phyloP scores from a whole-genome alignment of 2,113 vertebrate species.

The Ranitomeya imitator region DNA sequence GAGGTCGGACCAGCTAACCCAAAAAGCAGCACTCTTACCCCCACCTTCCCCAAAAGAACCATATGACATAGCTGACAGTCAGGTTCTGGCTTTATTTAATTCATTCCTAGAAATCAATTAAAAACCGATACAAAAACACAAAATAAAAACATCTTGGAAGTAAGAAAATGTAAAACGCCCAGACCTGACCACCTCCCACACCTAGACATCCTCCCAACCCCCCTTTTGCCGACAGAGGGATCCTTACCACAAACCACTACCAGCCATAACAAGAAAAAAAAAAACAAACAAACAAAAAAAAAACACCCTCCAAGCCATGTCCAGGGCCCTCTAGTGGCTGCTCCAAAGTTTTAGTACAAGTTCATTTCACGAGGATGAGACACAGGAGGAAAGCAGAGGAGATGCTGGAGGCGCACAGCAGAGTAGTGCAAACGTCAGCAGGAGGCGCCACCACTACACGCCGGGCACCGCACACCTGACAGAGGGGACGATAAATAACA shows the following conservation, averaged over 20 bases:
- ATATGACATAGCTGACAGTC: background rate
- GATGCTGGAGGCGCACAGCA: background rate
- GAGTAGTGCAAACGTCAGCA: background rate
- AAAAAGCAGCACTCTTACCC: too few species aligned
- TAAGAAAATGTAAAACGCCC: background rate
- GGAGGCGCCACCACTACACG: background rate
- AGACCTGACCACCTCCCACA: background rate
- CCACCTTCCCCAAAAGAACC: background rate
- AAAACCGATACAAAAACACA: background rate
- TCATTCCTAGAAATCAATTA: background rate
- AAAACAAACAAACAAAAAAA: too few species aligned
- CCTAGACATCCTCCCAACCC: background rate
- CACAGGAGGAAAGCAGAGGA: too few species aligned
- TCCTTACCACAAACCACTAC: too few species aligned
- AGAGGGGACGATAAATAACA: background rate
- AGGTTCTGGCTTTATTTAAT: background rate
- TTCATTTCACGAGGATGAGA: background rate
- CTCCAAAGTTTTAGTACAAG: background rate
- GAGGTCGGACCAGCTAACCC: too few species aligned
- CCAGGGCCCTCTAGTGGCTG: background rate
- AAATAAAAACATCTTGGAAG: conserved; percentile 1
- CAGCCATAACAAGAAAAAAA: too few species aligned
- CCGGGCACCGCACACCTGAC: background rate
- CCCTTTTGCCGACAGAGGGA: too few species aligned
- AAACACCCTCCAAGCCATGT: too few species aligned